Evolutionary conservation across 2,888 invertebrate species (phyloP), one percentile per base, ranked within the genome.

Genomic region (Augochlorella aurata): DNA sequence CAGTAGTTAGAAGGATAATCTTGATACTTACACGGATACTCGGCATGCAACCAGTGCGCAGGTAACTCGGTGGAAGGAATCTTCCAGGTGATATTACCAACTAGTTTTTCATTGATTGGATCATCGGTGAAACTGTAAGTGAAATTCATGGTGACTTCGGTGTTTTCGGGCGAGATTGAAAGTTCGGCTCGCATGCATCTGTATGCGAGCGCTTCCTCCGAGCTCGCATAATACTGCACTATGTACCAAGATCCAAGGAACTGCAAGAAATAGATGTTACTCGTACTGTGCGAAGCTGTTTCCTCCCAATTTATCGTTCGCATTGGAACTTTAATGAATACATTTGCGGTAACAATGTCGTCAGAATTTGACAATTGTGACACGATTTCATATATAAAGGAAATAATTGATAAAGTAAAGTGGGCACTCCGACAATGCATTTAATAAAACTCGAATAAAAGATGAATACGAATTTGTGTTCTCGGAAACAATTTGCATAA

Each of bases 191-290:
- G 94, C 98, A 98, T 98, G 91, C 98, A 98, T 90, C 97, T 96
- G 93, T 98, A 98, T 8, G 97, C 96, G 12, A 97, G 94, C 4
- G 97, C 96, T 94, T 98, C 98, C 93, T 98, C 98, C 0, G 97
- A 97, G 92, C 97, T 97, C 2, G 98, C 97, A 91, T 97, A 98
- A 94, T 98, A 98, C 91, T 98, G 97, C 24, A 97, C 96, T 65
- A 98, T 97, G 94, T 95, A 97, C 98, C 98, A 98, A 85, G 95
- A 95, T 14, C 98, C 97, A 89, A 97, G 94, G 94, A 98, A 95
- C 97, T 97, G 93, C 61, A 87, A 85, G 74, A 74, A 86, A 66
- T 47, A 49, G 44, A 67, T 54, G 58, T 63, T 67, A 61, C 83
- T 72, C 61, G 49, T 77, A 18, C 1, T 44, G 10, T 63, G 65